Base-by-base conservation (phyloP, 2,888 invertebrate genomes). In the Opisthograptis luteolata region DNA sequence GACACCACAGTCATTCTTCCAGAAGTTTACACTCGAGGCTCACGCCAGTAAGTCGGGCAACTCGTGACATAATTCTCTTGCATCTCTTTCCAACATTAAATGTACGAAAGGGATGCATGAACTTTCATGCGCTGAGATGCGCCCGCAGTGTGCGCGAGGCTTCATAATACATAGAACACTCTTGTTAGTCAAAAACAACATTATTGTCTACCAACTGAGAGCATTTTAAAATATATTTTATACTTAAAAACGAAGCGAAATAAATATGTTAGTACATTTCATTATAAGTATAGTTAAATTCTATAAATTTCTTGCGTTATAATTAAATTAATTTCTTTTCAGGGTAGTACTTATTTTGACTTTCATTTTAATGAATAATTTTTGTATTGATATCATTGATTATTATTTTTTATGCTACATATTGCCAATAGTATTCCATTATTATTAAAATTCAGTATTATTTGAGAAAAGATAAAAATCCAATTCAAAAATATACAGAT, bases 201-300 rank as follows among this genome's bases (percentile, higher is more conserved):
- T 41, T 35, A 39, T 30, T 35, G 17, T 34, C 46, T 54, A 62
- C 45, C 55, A 44, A 44, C 43, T 50, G 50, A 44, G 47, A 53
- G 47, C 47, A 34, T 37, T 32, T 35, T 15, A 48, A 55, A 55
- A 48, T 28, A 32, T 43, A 42, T 24, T 39, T 32, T 54, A 45
- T 52, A 70, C 74, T 78, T 81, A 71, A 72, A 68, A 68, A 55
- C 66, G 68, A 86, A 84, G 84, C 86, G 45, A 83, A 87, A 88
- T 87, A 88, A 88, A 88, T 88, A 88, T 76, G 79, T 88, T 87
- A 87, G 81, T 73, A 68, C 58, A 68, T 64, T 50, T 66, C 60
- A 69, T 69, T 66, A 73, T 58, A 68, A 63, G 58, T 73, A n/a
- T n/a, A 68, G 67, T 68, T 73, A 76, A 64, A 73, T 66, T 68